Conservation (phyloP, 2,113 vertebrate species). For the Etheostoma spectabile region DNA sequence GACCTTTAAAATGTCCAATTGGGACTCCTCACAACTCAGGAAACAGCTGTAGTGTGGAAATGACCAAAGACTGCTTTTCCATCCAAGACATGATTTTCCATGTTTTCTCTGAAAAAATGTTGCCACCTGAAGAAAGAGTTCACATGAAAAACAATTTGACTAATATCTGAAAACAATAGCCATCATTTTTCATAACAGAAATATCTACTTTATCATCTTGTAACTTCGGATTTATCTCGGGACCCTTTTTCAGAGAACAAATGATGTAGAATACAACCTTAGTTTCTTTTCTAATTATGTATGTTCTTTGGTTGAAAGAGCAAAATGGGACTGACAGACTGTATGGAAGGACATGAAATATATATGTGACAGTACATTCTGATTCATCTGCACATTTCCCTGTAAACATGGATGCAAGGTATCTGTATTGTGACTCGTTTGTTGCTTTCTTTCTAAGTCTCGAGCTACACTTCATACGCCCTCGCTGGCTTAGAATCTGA, state of each 20-base stretch:
- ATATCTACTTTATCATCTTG: too few species aligned
- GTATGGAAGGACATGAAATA: background rate
- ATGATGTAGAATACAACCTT: background rate
- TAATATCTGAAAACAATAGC: too few species aligned
- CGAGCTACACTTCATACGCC: background rate
- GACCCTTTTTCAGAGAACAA: background rate
- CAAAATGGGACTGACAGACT: background rate
- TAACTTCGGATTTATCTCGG: too few species aligned
- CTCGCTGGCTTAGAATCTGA: conserved; percentile 9
- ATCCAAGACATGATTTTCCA: background rate
- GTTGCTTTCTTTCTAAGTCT: background rate
- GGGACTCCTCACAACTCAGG: background rate
- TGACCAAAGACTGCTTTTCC: background rate
- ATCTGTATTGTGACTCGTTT: background rate
- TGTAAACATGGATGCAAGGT: background rate
- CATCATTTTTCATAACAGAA: too few species aligned
- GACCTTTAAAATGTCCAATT: background rate
- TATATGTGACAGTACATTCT: background rate
- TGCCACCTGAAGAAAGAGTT: too few species aligned
- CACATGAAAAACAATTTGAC: too few species aligned
- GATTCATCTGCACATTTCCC: background rate
- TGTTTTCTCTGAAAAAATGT: too few species aligned
- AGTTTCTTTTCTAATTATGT: background rate
- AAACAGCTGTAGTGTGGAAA: background rate
- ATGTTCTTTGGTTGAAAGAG: background rate